Conservation (phyloP, 2,797 vertebrate genomes). For the Philypnodon macrostomus region DNA sequence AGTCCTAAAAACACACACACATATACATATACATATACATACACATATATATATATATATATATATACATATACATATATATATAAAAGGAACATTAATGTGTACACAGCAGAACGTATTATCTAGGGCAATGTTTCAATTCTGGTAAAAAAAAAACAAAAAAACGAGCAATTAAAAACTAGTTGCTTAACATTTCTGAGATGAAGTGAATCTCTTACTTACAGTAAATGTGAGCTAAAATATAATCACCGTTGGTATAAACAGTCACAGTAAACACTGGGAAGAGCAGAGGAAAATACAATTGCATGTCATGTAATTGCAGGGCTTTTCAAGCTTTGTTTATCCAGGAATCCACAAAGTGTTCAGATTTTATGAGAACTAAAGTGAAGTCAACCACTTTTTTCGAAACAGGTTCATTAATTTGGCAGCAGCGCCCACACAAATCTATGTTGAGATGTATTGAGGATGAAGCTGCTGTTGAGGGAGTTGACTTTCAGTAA, state of each 20-base stretch:
- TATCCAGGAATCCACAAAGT: conserved; percentile 26
- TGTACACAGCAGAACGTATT: too few species aligned
- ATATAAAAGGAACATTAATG: too few species aligned
- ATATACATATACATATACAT: too few species aligned
- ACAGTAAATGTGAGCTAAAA: conserved; percentile 6
- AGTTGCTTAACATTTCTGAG: too few species aligned
- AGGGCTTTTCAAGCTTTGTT: conserved; percentile 33
- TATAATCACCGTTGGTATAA: not conserved
- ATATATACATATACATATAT: too few species aligned
- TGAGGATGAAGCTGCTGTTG: conserved; percentile 14
- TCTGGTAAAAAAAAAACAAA: too few species aligned
- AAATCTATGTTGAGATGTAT: not conserved
- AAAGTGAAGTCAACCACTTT: conserved; percentile 17
- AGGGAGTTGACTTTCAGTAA: conserved; percentile 12
- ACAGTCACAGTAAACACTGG: conserved; percentile 53
- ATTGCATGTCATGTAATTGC: conserved; percentile 61
- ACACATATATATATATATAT: too few species aligned
- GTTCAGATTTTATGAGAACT: conserved; percentile 17
- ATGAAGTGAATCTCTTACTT: too few species aligned
- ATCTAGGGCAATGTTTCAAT: too few species aligned
- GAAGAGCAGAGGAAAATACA: conserved; percentile 32
- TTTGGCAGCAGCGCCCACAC: not conserved
- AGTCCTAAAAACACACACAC: too few species aligned
- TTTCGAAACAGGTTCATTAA: conserved; percentile 7
- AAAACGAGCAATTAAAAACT: too few species aligned